phyloP scores from a whole-genome alignment of 2,113 vertebrate species.

The Meleagris gallopavo region DNA sequence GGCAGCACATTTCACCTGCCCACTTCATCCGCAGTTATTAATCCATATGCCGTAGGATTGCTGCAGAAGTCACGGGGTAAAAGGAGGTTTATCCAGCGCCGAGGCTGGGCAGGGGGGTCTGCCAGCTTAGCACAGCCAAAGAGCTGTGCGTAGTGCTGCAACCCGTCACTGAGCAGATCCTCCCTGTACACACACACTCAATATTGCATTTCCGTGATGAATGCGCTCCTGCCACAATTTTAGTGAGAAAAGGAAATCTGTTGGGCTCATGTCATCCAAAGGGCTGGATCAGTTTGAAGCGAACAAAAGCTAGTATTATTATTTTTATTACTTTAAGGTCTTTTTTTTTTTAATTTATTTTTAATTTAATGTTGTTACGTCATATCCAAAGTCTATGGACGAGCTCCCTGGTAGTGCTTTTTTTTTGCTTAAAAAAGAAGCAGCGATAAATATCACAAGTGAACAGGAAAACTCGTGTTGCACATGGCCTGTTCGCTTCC shows the following conservation, averaged over 20 bases:
- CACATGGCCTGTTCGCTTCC: background rate
- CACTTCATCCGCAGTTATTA: background rate
- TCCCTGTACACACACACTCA: background rate
- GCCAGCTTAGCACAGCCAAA: background rate
- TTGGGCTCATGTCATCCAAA: fast-evolving
- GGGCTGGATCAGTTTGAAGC: background rate
- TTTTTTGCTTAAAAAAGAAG: background rate
- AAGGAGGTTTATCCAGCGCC: background rate
- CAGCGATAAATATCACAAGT: background rate
- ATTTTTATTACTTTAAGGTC: background rate
- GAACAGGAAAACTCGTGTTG: background rate
- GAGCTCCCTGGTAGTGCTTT: background rate
- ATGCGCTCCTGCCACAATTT: fast-evolving
- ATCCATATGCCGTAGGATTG: background rate
- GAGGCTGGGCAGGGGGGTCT: background rate
- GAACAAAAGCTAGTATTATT: background rate
- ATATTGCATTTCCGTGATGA: background rate
- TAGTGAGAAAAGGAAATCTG: background rate
- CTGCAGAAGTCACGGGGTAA: background rate
- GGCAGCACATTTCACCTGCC: background rate
- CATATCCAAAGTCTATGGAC: background rate
- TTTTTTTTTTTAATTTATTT: too few species aligned
- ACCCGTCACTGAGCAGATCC: background rate
- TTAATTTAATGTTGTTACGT: background rate
- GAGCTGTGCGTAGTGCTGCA: fast-evolving